These are phyloP conservation scores for Oceanodroma leucorhoa DNA, from an alignment of 2,797 vertebrate species.

Conservation along the genomic window DNA sequence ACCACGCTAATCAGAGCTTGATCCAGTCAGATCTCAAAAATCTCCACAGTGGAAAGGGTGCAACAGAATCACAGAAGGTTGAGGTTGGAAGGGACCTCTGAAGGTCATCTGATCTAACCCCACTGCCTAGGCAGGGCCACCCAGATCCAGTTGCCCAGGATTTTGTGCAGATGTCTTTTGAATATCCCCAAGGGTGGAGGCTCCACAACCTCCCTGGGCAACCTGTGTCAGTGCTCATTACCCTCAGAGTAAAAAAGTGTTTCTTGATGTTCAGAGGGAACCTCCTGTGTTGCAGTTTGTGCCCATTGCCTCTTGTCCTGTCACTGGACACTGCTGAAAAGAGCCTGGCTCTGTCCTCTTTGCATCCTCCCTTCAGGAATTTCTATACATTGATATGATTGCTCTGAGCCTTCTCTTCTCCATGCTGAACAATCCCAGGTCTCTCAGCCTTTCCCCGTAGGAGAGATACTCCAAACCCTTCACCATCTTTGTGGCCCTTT, in stretches of 20 bases:
- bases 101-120: not conserved
- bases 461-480: not conserved
- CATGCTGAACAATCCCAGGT: not conserved
- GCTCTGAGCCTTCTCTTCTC: not conserved
- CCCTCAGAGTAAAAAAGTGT: not conserved
- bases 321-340: not conserved
- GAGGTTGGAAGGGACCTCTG: not conserved
- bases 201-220: not conserved
- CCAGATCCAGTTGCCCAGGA: not conserved
- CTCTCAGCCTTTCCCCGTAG: not conserved
- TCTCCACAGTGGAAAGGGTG: not conserved
- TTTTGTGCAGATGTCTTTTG: not conserved
- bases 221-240: not conserved
- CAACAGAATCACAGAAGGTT: not conserved
- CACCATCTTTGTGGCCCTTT: not conserved
- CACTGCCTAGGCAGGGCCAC: not conserved
- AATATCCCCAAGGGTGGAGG: not conserved
- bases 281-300: not conserved
- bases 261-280: not conserved
- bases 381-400: not conserved
- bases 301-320: not conserved
- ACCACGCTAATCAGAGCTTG: not conserved
- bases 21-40: not conserved
- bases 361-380: not conserved
- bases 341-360: not conserved